Conservation (phyloP, 2,113 vertebrate genomes). For the Istiophorus platypterus region DNA sequence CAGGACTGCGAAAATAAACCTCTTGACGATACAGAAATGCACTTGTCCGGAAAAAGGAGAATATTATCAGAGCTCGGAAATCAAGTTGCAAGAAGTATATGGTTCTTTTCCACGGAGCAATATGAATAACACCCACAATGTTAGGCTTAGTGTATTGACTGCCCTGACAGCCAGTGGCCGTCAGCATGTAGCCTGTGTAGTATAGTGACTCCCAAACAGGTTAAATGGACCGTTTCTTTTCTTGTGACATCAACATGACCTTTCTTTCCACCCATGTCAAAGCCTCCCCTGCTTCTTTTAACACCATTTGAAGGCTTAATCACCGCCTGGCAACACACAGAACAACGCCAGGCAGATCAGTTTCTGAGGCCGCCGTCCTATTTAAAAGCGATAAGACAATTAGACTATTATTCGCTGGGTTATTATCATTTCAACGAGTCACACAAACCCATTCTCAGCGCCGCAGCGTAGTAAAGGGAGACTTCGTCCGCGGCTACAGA, state of each 20-base stretch:
- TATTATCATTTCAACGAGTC: not conserved
- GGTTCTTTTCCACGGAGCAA: not conserved
- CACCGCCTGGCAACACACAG: not conserved
- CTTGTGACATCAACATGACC: not conserved
- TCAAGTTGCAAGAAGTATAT: not conserved
- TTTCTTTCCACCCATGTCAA: not conserved
- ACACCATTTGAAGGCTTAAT: not conserved
- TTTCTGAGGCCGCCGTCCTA: constrained; percentile 36
- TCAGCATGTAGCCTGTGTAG: too few species aligned
- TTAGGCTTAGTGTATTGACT: not conserved
- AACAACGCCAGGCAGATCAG: not conserved
- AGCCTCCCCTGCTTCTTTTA: not conserved
- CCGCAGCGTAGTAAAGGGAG: not conserved
- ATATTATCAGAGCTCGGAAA: not conserved
- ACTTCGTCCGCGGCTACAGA: not conserved
- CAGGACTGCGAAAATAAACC: not conserved
- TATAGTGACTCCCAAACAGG: not conserved
- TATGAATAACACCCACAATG: not conserved
- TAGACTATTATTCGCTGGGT: constrained; percentile 24
- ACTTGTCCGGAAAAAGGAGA: not conserved
- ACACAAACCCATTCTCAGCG: not conserved
- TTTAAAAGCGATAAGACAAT: constrained; percentile 30
- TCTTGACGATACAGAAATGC: not conserved
- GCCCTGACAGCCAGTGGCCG: not conserved
- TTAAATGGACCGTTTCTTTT: not conserved